Percentiles rank a stretch among this genome's conserved stretches.
phyloP scores from a whole-genome alignment of 2,888 invertebrate genomes.

The Euclidia mi region DNA sequence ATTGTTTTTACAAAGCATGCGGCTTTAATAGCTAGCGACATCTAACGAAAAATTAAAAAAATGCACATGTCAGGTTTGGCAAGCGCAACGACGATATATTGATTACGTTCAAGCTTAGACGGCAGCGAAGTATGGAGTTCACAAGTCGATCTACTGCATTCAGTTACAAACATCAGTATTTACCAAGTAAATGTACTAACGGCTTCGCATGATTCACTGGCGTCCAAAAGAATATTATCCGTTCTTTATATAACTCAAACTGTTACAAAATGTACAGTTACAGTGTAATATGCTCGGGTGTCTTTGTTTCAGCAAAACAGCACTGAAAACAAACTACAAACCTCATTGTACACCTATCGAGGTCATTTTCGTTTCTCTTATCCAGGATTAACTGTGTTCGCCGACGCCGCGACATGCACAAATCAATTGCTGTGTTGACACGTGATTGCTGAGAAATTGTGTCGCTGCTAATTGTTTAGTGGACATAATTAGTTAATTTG shows the following conservation, averaged over 20 bases:
- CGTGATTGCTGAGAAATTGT: constrained; percentile 32
- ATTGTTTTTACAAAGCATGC: too few relatives aligned
- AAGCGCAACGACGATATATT: too few relatives aligned
- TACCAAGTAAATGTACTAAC: constrained; percentile 55
- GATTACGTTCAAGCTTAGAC: too few relatives aligned
- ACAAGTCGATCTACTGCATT: too few relatives aligned
- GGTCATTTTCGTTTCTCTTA: constrained; percentile 68
- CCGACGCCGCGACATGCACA: too few relatives aligned
- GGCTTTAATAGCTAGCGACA: too few relatives aligned
- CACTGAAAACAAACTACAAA: constrained; percentile 68
- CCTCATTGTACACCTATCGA: constrained; percentile 66
- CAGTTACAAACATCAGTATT: too few relatives aligned
- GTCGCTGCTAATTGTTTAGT: constrained; percentile 35
- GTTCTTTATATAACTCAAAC: constrained; percentile 80
- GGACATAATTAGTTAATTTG: constrained; percentile 39
- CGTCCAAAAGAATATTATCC: constrained; percentile 62
- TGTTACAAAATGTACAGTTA: constrained; percentile 81
- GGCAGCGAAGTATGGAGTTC: too few relatives aligned
- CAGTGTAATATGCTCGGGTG: constrained; percentile 65
- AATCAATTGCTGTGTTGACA: constrained; percentile 20
- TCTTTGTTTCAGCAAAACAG: constrained; percentile 71
- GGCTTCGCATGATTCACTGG: constrained; percentile 70
- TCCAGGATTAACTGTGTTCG: constrained; percentile 44
- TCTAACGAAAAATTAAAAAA: too few relatives aligned
- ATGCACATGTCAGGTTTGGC: too few relatives aligned